phyloP scores from a whole-genome alignment of 2,888 invertebrate genomes.

The Melanargia galathea region DNA sequence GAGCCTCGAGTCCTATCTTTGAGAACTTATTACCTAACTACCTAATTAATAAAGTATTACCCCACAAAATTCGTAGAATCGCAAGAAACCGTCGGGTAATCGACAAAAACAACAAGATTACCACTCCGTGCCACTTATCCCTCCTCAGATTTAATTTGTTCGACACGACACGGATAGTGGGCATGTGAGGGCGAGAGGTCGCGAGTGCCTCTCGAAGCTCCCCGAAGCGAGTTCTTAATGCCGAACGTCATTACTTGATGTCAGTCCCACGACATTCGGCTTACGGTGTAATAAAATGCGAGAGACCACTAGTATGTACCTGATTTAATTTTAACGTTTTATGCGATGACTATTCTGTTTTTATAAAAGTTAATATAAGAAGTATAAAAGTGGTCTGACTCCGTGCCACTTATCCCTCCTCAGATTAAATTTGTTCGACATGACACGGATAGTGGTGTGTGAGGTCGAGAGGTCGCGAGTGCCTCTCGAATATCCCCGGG shows the following conservation, averaged over 20 bases:
- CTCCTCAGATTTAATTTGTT: conserved; percentile 48
- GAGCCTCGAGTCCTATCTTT: no score
- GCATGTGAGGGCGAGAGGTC: conserved; percentile 41
- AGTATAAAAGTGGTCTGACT: no score
- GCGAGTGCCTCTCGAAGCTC: conserved; percentile 46
- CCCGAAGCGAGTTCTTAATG: conserved; percentile 40
- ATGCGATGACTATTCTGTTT: not conserved
- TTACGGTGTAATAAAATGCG: conserved; percentile 37
- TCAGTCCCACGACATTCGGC: conserved; percentile 44
- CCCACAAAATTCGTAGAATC: not conserved
- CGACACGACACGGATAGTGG: conserved; percentile 40
- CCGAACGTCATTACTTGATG: conserved; percentile 48
- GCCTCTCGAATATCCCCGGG: conserved; percentile 43
- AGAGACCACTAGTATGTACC: not conserved
- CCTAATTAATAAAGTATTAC: not conserved
- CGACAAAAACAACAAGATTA: conserved; percentile 39
- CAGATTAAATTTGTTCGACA: conserved; percentile 48
- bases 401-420: conserved; percentile 44
- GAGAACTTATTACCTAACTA: no score
- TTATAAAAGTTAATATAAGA: no score
- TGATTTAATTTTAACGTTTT: not conserved
- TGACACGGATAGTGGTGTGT: conserved; percentile 39
- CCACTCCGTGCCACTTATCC: conserved; percentile 44
- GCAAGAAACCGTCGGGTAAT: conserved; percentile 28
- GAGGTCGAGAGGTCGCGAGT: conserved; percentile 44